Percentiles rank a stretch among this genome's conserved stretches.
phyloP scores from a whole-genome alignment of 2,888 invertebrate species.

The Helleia helle region DNA sequence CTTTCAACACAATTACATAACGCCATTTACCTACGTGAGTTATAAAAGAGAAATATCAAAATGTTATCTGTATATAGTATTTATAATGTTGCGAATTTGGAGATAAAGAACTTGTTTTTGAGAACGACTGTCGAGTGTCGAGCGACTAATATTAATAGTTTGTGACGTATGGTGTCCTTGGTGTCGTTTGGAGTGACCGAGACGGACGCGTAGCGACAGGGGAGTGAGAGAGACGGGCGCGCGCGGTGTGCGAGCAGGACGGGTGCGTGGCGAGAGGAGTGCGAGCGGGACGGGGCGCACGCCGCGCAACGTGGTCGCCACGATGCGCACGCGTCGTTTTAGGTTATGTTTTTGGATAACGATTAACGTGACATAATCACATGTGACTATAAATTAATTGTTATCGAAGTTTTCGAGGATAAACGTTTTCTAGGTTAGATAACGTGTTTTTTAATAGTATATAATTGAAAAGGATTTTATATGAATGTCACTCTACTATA shows the following conservation, averaged over 20 bases:
- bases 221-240: conserved; percentile 12
- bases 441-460: too few species aligned
- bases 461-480: too few species aligned
- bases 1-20: too few species aligned
- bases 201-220: conserved; percentile 21
- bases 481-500: too few species aligned
- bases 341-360: conserved; percentile 40
- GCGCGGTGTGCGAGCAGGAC: conserved; percentile 26
- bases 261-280: conserved; percentile 32
- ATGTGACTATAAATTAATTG: neutral
- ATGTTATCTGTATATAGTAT: neutral
- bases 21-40: too few species aligned
- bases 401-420: conserved; percentile 8
- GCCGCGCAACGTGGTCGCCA: conserved; percentile 48
- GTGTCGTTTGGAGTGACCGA: conserved; percentile 20
- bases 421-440: too few species aligned
- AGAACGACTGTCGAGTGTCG: conserved; percentile 13
- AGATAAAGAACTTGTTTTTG: conserved; percentile 7
- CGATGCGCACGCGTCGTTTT: conserved; percentile 35
- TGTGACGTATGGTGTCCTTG: neutral
- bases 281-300: conserved; percentile 29
- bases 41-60: too few species aligned
- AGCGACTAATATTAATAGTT: too few species aligned
- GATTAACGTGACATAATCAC: neutral
- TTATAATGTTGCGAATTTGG: neutral